Conservation (phyloP, 2,113 vertebrate species). For the Podocnemis expansa region DNA sequence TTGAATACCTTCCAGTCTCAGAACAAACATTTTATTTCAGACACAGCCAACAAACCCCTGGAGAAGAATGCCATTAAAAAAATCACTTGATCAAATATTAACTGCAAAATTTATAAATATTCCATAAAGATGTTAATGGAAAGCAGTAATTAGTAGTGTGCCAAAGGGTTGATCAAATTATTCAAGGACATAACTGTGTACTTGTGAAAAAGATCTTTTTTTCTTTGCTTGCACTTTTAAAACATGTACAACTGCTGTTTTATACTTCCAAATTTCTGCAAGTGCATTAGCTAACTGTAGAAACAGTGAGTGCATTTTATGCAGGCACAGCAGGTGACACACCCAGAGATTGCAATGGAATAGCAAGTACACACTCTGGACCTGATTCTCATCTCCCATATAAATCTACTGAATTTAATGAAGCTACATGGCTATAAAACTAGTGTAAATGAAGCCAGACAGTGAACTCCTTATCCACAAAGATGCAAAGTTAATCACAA, state of each 20-base stretch:
- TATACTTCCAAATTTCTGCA: constrained; percentile 41
- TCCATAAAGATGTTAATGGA: constrained; percentile 49
- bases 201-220: not conserved
- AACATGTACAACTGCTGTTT: not conserved
- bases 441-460: not conserved
- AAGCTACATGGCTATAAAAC: not conserved
- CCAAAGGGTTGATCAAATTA: constrained; percentile 45
- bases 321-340: constrained; percentile 11
- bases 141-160: constrained; percentile 44
- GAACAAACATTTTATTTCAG: constrained; percentile 34
- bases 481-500: not conserved
- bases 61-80: constrained; percentile 16
- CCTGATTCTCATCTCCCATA: not conserved
- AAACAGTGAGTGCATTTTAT: not conserved
- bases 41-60: constrained; percentile 13
- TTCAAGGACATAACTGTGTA: constrained; percentile 52
- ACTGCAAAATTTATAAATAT: constrained; percentile 48
- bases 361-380: not conserved
- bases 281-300: too few species aligned
- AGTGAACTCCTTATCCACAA: not conserved
- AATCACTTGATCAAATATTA: constrained; percentile 52
- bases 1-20: not conserved
- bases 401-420: not conserved
- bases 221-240: constrained; percentile 11
- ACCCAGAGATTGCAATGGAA: not conserved